phyloP scores from a whole-genome alignment of 2,888 invertebrate genomes.

The Fragum fragum region DNA sequence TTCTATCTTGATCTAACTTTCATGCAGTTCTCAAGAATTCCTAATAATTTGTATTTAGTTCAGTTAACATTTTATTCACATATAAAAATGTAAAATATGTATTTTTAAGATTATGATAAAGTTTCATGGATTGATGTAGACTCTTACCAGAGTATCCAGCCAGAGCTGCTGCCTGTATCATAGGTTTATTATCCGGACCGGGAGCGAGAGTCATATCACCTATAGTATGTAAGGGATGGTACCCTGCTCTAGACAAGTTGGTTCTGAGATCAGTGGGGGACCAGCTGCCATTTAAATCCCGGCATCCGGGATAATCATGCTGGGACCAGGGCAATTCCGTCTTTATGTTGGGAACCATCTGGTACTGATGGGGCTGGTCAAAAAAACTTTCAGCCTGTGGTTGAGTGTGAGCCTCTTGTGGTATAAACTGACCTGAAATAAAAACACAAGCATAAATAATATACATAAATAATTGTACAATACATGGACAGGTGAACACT shows the following conservation, averaged over 20 bases:
- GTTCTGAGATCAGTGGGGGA: constrained; percentile 80
- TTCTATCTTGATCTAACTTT: too few relatives aligned
- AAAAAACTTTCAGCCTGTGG: constrained; percentile 73
- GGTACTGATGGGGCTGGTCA: constrained; percentile 89
- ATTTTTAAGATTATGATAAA: too few relatives aligned
- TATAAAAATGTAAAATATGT: too few relatives aligned
- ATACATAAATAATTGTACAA: too few relatives aligned
- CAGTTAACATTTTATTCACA: too few relatives aligned
- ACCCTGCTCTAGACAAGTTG: constrained; percentile 69
- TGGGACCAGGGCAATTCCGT: constrained; percentile 78
- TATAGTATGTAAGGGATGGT: constrained; percentile 70
- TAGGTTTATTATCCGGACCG: constrained; percentile 88
- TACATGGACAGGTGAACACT: too few relatives aligned
- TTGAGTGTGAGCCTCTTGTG: constrained; percentile 71
- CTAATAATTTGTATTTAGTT: too few relatives aligned
- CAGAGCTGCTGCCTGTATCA: constrained; percentile 89
- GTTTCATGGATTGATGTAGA: too few relatives aligned
- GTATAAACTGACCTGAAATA: constrained; percentile 77
- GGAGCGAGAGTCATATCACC: constrained; percentile 54
- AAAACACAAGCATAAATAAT: too few relatives aligned
- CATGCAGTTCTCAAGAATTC: too few relatives aligned
- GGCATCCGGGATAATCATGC: constrained; percentile 84
- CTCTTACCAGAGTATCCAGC: constrained; percentile 86
- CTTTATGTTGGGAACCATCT: constrained; percentile 90
- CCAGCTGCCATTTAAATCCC: constrained; percentile 87